A percentile compares a stretch with the other conserved stretches of the same genome.
Conservation (phyloP, 2,113 vertebrate genomes). For the Seriola dumerili region DNA sequence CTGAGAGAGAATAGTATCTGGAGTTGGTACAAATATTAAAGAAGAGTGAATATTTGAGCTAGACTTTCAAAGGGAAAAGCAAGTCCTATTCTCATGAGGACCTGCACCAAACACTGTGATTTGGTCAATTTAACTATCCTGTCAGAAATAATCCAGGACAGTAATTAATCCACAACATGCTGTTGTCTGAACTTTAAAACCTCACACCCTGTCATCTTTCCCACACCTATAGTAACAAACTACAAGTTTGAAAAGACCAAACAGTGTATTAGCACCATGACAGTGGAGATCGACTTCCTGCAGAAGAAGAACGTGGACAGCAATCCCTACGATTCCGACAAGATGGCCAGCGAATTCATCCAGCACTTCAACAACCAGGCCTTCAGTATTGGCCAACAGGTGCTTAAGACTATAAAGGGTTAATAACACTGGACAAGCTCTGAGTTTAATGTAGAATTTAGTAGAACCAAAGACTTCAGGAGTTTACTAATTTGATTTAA, state of each 20-base stretch:
- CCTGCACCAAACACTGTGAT: too few species aligned
- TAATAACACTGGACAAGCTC: too few species aligned
- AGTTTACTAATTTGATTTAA: too few species aligned
- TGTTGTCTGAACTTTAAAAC: neutral
- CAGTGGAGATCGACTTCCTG: slow-evolving; percentile 94
- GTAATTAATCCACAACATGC: too few species aligned
- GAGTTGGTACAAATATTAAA: too few species aligned
- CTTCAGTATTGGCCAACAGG: slow-evolving; percentile 94
- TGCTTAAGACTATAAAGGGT: slow-evolving; percentile 51
- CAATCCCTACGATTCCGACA: slow-evolving; percentile 94
- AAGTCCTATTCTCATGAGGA: too few species aligned
- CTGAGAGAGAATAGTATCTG: too few species aligned
- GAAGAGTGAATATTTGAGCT: too few species aligned
- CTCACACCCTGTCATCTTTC: neutral
- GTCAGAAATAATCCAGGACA: neutral
- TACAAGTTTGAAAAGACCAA: slow-evolving; percentile 94
- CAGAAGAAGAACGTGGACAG: slow-evolving; percentile 96
- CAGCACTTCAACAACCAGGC: slow-evolving; percentile 94
- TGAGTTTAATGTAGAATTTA: neutral
- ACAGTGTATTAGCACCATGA: slow-evolving; percentile 93
- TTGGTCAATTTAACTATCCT: too few species aligned
- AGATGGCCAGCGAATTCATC: slow-evolving; percentile 94
- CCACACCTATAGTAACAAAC: slow-evolving; percentile 81
- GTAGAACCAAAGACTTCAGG: neutral
- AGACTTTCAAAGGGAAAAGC: too few species aligned